A percentile compares a stretch with the other conserved stretches of the same genome.
phyloP scores from a whole-genome alignment of 2,113 vertebrate genomes.

The Phasianus colchicus region DNA sequence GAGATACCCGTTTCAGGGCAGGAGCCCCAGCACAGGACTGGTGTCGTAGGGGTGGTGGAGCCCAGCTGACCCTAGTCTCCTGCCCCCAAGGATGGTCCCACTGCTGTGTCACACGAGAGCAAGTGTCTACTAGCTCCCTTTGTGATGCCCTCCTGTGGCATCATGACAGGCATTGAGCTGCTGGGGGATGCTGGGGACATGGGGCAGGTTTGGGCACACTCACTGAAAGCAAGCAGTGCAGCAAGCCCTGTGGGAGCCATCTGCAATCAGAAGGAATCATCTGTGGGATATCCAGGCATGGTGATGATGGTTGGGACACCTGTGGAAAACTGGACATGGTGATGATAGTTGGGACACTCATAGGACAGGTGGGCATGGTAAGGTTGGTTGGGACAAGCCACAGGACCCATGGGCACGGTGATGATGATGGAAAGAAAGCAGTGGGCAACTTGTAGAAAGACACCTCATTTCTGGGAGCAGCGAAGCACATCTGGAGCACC shows the following conservation, averaged over 20 bases:
- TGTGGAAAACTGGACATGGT: no score
- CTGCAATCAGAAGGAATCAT: neutral
- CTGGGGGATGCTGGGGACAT: neutral
- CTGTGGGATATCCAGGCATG: neutral
- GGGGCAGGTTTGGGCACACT: neutral
- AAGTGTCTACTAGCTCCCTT: neutral
- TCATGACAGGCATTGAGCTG: neutral
- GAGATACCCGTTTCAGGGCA: neutral
- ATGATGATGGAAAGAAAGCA: neutral
- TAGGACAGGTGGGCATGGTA: neutral
- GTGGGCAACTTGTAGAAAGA: no score
- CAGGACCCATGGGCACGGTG: neutral
- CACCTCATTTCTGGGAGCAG: neutral
- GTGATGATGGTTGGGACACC: no score
- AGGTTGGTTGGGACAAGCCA: neutral
- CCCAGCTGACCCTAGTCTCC: neutral
- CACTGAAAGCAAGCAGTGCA: neutral
- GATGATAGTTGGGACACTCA: no score
- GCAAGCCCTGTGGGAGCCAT: neutral
- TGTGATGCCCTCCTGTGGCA: neutral
- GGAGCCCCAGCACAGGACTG: fast-evolving
- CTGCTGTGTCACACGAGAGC: fast-evolving
- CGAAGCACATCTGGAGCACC: neutral
- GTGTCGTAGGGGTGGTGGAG: neutral
- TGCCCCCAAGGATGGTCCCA: neutral